Evolutionary conservation across 2,888 invertebrate genomes (phyloP), one percentile per base, ranked within the genome.

Genomic region (Geotrupes spiniger): DNA sequence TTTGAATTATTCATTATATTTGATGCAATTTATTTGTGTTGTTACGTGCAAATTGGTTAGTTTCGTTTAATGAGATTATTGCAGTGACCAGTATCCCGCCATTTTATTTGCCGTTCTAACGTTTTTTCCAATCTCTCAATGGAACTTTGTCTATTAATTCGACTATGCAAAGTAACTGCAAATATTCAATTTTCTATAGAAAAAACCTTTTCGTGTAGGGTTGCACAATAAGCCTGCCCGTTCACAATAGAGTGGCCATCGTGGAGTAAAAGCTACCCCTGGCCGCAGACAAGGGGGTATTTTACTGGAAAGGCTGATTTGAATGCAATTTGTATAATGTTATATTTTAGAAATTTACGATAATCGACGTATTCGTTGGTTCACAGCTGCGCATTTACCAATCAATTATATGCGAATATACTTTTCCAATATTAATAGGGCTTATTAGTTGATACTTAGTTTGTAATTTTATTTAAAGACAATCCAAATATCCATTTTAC

Each of bases 311-410:
- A 31, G 31, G 51, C 59, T 62, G 63, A 64, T 65, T 63, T 64
- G 63, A 65, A 65, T 65, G 63, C 62, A 63, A 65, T 65, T 65
- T 64, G 64, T 63, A 62, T 64, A 60, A 61, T 55, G 58, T 58
- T 55, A 61, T 60, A 63, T 63, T 61, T 61, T 54, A 61, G 60
- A 62, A 59, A 54, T 54, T 52, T 47, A 42, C 54, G 45, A 52
- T 42, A 46, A 42, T 47, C 38, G 42, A 17, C 33, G 33, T 4
- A 21, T 21, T 21, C 21, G 21, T 21, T 21, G 21, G 21, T 21
- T 21, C 21, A 6, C 21, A 21, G 21, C 21, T 21, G 21, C 6
- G 21, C 21, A 21, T 4, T 21, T 21, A 4, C 21, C 6, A 21
- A 21, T 21, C 6, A 21, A 21, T n/a, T n/a, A n/a, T n/a, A 21